Base-by-base conservation (phyloP, 1,140 invertebrate genomes). In the Drosophila eugracilis region DNA sequence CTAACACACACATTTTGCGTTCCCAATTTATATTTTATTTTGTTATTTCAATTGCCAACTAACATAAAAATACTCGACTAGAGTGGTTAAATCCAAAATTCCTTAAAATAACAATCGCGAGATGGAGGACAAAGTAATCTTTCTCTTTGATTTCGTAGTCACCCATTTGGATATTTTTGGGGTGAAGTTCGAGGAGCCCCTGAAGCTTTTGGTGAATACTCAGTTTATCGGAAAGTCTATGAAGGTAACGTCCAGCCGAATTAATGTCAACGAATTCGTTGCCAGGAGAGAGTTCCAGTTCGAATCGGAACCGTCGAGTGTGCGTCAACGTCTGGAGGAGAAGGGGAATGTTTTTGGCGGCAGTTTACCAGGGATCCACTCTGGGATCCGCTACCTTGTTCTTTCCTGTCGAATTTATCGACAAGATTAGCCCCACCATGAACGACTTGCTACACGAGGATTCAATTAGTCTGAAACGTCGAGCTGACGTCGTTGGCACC, bases 201-300 rank as follows among this genome's bases (percentile, higher is more conserved):
- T n/a, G 1, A 4, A 36, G 0, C 6, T 73, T 0, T 0, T 9
- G 2, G 67, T 69, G 0, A 26, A 24, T 2, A 15, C 65, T 0
- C 73, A 26, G 5, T 34, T 80, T 3, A 36, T 44, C 10, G 34
- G n/a, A 1, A 14, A 19, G 0, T 12, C 21, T 0, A 0, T 78
- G 4, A 28, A 21, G 0, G 34, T 83, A 3, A 78, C 62, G 1
- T 5, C 60, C 5, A 84, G 80, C 32, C 57, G 81, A 9, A 52
- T 88, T 0, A 88, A 88, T 50, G 83, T 88, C 0, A 30, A 5
- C 0, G 74, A 63, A 0, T 83, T 88, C 10, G 39, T 9, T 22
- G 21, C 39, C 14, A 60, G 45, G 22, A 41, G 41, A 10, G 60
- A 65, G 14, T 5, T 12, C 17, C n/a, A 62, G 7, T 5, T 62